A percentile compares a stretch with the other conserved stretches of the same genome.
These are phyloP conservation scores for Myotis yumanensis DNA, from an alignment of 2,113 vertebrate genomes.

Conservation along the genomic window DNA sequence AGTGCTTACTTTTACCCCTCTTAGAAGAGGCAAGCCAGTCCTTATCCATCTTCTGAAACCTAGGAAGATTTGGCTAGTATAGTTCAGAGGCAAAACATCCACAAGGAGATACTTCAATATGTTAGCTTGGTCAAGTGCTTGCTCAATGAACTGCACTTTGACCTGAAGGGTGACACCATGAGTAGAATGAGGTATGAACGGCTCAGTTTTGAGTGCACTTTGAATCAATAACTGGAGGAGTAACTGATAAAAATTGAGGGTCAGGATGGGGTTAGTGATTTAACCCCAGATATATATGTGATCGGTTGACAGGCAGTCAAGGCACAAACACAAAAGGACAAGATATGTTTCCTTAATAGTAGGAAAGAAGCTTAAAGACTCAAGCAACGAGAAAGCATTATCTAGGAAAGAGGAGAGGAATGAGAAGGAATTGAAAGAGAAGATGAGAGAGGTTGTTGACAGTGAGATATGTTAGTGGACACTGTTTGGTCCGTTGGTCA, in stretches of 20 bases:
- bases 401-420: background rate
- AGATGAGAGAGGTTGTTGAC: background rate
- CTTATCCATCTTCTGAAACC: background rate
- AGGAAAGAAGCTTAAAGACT: background rate
- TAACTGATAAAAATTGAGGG: background rate
- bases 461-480: background rate
- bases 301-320: background rate
- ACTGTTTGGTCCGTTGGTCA: background rate
- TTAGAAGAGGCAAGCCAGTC: background rate
- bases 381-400: background rate
- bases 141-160: conserved; percentile 29
- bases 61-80: background rate
- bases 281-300: background rate
- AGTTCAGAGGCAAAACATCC: background rate
- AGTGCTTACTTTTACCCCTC: background rate
- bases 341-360: background rate
- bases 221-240: background rate
- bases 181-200: conserved; percentile 7
- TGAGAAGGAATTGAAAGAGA: background rate
- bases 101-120: background rate
- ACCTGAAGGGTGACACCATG: conserved; percentile 22
- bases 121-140: background rate
- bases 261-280: background rate
- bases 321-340: background rate
- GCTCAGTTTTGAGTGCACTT: background rate